Percentiles rank a stretch among this genome's conserved stretches.
Conservation (phyloP, 2,888 invertebrate species). For the Pachydiplax longipennis region DNA sequence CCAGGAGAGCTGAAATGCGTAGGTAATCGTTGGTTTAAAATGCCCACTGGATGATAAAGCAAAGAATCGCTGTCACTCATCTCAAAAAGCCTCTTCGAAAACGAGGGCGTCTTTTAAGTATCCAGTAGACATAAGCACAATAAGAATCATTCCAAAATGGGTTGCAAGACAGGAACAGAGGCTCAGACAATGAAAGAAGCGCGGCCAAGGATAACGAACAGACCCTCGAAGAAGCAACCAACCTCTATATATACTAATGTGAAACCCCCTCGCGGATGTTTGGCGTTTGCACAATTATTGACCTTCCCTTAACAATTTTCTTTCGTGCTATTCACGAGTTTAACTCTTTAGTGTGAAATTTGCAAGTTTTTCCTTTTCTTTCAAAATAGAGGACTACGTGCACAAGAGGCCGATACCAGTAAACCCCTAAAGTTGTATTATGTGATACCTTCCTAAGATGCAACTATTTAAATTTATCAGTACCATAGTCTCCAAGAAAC, state of each 20-base stretch:
- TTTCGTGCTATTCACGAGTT: neutral
- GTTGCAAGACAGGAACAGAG: too few species aligned
- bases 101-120: neutral
- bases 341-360: neutral
- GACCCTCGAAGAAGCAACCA: neutral
- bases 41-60: neutral
- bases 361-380: neutral
- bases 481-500: too few species aligned
- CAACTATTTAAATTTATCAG: too few species aligned
- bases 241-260: neutral
- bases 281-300: neutral
- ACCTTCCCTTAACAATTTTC: neutral
- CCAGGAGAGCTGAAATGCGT: too few species aligned
- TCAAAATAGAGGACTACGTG: too few species aligned
- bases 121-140: neutral
- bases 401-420: too few species aligned
- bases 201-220: neutral
- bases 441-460: too few species aligned
- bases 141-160: too few species aligned
- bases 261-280: neutral
- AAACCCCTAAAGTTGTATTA: too few species aligned
- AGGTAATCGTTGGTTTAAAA: too few species aligned
- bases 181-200: neutral
- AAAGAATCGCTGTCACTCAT: neutral
- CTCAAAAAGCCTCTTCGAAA: neutral